Conservation (phyloP, 2,113 vertebrate species). For the Microcebus tavaratra region DNA sequence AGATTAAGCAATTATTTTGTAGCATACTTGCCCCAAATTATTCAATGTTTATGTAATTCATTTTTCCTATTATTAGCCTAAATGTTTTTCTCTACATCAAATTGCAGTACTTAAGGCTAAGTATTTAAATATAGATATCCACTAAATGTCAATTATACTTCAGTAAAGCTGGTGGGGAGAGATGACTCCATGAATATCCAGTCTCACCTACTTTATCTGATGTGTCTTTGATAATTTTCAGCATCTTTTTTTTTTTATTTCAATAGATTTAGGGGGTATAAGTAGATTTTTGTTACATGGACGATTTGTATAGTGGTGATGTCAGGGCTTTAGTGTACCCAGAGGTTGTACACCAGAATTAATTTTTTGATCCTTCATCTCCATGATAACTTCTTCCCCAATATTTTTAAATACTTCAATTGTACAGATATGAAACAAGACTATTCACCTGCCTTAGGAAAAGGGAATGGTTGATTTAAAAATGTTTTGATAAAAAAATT, state of each 20-base stretch:
- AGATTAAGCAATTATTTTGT: neutral
- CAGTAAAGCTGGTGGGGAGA: neutral
- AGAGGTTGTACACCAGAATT: too few species aligned
- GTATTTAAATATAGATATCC: neutral
- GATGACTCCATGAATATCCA: neutral
- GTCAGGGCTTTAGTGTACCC: too few species aligned
- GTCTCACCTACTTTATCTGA: neutral
- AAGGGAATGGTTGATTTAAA: neutral
- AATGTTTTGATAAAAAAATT: neutral
- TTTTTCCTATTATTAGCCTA: neutral
- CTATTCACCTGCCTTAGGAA: constrained; percentile 23
- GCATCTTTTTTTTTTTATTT: neutral
- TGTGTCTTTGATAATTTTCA: neutral
- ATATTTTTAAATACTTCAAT: neutral
- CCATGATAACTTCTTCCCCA: too few species aligned
- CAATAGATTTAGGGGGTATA: too few species aligned
- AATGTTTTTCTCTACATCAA: neutral
- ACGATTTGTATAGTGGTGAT: too few species aligned
- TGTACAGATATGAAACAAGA: neutral
- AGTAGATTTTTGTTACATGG: too few species aligned
- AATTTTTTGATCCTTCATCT: too few species aligned
- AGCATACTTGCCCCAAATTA: neutral
- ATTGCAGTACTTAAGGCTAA: neutral
- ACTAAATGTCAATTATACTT: neutral
- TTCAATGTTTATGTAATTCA: neutral